Conservation (phyloP, 2,888 invertebrate genomes). For the Limnephilus rhombicus region DNA sequence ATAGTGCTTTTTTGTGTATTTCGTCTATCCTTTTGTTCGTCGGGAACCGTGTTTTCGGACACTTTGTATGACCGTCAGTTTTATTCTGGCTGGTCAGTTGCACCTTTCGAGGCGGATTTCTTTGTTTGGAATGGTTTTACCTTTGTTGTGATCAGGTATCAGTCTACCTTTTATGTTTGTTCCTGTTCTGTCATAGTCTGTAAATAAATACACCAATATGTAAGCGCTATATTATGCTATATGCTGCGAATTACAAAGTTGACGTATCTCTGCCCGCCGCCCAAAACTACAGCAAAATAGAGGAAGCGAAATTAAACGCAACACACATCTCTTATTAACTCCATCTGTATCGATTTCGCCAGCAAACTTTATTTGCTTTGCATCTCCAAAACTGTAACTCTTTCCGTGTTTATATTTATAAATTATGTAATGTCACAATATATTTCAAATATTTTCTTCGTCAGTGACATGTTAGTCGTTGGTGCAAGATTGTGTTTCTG, state of each 20-base stretch:
- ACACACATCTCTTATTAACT: background rate
- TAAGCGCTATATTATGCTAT: conserved; percentile 21
- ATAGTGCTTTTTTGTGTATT: conserved; percentile 34
- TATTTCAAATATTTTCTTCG: conserved; percentile 27
- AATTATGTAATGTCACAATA: conserved; percentile 40
- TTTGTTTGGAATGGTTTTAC: conserved; percentile 57
- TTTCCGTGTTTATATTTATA: conserved; percentile 25
- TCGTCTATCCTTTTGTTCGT: conserved; percentile 57
- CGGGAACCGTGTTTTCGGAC: conserved; percentile 41
- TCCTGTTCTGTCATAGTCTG: conserved; percentile 54
- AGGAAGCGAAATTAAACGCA: conserved; percentile 33
- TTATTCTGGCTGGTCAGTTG: conserved; percentile 27
- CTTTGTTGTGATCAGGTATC: conserved; percentile 58
- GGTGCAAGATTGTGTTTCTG: background rate
- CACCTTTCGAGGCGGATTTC: conserved; percentile 39
- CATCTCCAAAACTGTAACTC: background rate
- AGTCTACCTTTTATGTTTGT: conserved; percentile 46
- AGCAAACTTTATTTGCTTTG: background rate
- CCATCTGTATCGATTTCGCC: conserved; percentile 19
- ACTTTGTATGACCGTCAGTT: conserved; percentile 44
- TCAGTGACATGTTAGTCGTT: background rate
- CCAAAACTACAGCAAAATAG: conserved; percentile 40
- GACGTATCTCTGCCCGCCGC: conserved; percentile 36
- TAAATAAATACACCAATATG: conserved; percentile 46
- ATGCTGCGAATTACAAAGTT: conserved; percentile 10